A percentile compares a stretch with the other conserved stretches of the same genome.
Conservation (phyloP, 2,797 vertebrate species). For the Perodicticus potto region DNA sequence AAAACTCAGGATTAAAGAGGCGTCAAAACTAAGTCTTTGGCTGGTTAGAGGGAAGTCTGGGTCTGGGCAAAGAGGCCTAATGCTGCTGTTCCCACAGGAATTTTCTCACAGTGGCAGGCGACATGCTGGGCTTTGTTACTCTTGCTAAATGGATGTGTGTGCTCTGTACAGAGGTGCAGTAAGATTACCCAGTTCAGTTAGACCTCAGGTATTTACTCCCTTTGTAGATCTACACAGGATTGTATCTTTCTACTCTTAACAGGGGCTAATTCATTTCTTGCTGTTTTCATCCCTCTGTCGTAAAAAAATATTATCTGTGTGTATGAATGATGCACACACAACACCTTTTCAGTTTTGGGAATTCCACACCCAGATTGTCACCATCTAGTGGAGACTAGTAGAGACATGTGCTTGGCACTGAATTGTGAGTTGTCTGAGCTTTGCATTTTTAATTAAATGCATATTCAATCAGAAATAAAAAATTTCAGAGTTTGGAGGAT, state of each 20-base stretch:
- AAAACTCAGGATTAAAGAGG: not conserved
- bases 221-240: not conserved
- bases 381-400: conserved; percentile 71
- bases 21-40: not conserved
- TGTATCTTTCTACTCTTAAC: not conserved
- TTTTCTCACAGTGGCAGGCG: conserved; percentile 17
- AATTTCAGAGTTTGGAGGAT: not conserved
- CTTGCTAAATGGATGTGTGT: conserved; percentile 12
- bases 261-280: conserved; percentile 33
- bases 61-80: conserved; percentile 14
- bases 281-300: not conserved
- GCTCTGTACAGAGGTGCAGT: not conserved
- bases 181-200: not conserved
- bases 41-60: not conserved
- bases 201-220: not conserved
- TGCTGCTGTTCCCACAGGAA: not conserved
- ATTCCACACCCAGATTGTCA: conserved; percentile 72
- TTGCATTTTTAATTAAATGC: conserved; percentile 54
- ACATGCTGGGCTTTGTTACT: conserved; percentile 53
- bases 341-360: conserved; percentile 58
- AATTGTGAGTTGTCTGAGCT: conserved; percentile 58
- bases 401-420: conserved; percentile 69
- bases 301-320: not conserved
- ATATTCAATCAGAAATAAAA: conserved; percentile 58
- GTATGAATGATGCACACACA: not conserved